Percentiles rank a stretch among this genome's conserved stretches.
phyloP scores from a whole-genome alignment of 1,140 invertebrate genomes.

The Scaptomyza hsui region DNA sequence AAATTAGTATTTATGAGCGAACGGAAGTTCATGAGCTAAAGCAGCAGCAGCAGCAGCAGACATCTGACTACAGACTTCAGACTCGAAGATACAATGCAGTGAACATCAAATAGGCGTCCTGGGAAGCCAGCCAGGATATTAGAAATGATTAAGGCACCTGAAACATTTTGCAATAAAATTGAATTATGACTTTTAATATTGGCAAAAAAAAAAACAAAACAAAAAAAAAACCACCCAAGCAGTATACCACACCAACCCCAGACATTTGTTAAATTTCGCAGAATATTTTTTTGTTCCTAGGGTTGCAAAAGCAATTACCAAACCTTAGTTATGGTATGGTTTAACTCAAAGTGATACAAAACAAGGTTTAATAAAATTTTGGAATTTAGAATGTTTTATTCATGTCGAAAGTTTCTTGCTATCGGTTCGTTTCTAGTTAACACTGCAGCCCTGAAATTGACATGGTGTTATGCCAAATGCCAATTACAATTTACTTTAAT shows the following conservation, averaged over 20 bases:
- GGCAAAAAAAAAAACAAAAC: slow-evolving; percentile 42
- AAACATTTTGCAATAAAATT: slow-evolving; percentile 84
- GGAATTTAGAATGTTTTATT: too few species aligned
- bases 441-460: slow-evolving; percentile 14
- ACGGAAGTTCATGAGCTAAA: slow-evolving; percentile 40
- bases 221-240: slow-evolving; percentile 16
- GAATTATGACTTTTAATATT: slow-evolving; percentile 83
- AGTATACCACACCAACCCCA: slow-evolving; percentile 21
- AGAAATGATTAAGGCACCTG: slow-evolving; percentile 82
- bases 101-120: slow-evolving; percentile 63
- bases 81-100: slow-evolving; percentile 28
- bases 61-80: too few species aligned
- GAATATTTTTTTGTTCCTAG: slow-evolving; percentile 14
- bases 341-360: background rate
- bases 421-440: too few species aligned
- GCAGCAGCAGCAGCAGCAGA: slow-evolving; percentile 10
- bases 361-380: too few species aligned
- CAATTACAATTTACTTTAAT: slow-evolving; percentile 82
- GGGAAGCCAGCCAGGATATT: slow-evolving; percentile 76
- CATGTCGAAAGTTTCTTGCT: background rate
- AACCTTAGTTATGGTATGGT: background rate
- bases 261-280: slow-evolving; percentile 46
- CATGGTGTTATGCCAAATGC: slow-evolving; percentile 37
- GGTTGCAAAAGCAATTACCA: slow-evolving; percentile 31
- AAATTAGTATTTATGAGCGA: slow-evolving; percentile 83